phyloP scores from a whole-genome alignment of 2,113 vertebrate species.

The Hemiscyllium ocellatum region DNA sequence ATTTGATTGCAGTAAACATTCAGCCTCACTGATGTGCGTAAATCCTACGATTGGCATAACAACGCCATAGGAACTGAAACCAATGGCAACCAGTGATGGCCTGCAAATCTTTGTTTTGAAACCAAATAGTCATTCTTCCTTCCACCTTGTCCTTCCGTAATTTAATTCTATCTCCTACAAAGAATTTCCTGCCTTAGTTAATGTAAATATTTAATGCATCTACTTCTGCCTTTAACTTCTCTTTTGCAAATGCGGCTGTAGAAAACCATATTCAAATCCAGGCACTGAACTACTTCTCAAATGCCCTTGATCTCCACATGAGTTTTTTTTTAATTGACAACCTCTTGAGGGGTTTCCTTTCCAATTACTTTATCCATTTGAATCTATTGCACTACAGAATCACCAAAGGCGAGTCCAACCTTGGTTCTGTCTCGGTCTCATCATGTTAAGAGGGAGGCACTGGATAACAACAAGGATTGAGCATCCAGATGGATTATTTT shows the following conservation, averaged over 20 bases:
- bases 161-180: not conserved
- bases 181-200: not conserved
- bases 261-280: not conserved
- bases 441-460: not conserved
- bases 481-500: not conserved
- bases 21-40: not conserved
- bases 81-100: not conserved
- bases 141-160: not conserved
- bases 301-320: not conserved
- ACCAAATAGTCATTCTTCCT: not conserved
- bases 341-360: no score
- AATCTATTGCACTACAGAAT: not conserved
- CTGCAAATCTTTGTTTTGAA: not conserved
- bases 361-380: no score
- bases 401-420: not conserved
- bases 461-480: not conserved
- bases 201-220: no score
- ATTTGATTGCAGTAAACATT: not conserved
- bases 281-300: not conserved
- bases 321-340: not conserved
- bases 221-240: no score
- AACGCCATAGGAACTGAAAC: not conserved
- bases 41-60: not conserved
- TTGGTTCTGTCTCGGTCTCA: not conserved
- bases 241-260: not conserved